Evolutionary conservation across 2,797 vertebrate genomes (phyloP), one percentile per base, ranked within the genome.

Genomic region (Rhabdomys pumilio): DNA sequence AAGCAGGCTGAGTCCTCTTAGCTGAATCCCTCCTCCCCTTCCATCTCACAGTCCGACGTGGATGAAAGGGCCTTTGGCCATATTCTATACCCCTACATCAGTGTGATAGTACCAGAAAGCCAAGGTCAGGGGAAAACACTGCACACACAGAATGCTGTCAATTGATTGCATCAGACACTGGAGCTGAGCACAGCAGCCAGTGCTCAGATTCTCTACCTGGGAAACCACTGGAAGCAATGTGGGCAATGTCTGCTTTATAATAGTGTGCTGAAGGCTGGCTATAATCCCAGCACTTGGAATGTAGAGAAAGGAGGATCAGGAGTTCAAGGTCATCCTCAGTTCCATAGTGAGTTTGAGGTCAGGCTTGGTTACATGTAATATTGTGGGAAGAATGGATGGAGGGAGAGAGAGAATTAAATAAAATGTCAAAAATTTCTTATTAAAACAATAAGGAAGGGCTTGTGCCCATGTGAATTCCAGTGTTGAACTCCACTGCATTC

Each of bases 21-120:
- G 67, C 38, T 67, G 29, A 12, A 20, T 4, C 19, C n/a, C 69
- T 38, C 17, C 20, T 29, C 20, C 7, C 15, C 34, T 4, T n/a
- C 59, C 38, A 7, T 50, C 20, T 22, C 2, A 0, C n/a, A 10
- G 14, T 17, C n/a, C 55, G 17, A 57, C 1, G 3, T 34, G 57
- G 34, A 0, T 86, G 61, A 34, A 47, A 73, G 41, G 29, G 38
- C 75, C 87, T 34, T 11, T n/a, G 34, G 19, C 50, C 9, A 38
- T n/a, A 53, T 11, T 50, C 61, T 47, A 47, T 29, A 34, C 13
- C 31, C 61, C 1, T 26, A 31, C 10, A 22, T 29, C 22, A 20
- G 61, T 55, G 34, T 67, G 12, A 65, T 53, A 34, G 65, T 11
- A 50, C 41, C 57, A 89, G 75, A 50, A 77, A 17, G 31, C 6